These are phyloP conservation scores for Napeogenes sylphis DNA, from an alignment of 2,888 invertebrate species.

Conservation along the genomic window DNA sequence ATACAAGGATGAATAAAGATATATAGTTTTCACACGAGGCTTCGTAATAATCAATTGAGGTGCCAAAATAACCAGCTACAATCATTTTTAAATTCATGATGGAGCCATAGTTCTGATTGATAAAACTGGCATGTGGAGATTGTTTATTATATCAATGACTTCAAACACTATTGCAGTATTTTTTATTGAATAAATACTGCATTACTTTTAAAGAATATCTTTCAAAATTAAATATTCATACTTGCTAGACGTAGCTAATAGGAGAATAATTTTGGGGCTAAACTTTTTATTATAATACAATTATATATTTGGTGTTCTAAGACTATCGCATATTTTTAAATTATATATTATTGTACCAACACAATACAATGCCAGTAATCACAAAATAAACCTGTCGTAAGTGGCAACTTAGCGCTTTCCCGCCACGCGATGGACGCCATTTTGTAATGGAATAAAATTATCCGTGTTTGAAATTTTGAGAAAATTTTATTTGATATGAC, in stretches of 20 bases:
- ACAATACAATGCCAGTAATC: constrained; percentile 6
- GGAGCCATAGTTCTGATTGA: constrained; percentile 5
- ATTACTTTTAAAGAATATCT: background rate
- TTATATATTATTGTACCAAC: constrained; percentile 8
- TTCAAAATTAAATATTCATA: background rate
- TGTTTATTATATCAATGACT: background rate
- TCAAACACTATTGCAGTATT: background rate
- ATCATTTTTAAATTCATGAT: constrained; percentile 17
- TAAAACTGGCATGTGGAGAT: constrained; percentile 11
- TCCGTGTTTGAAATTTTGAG: constrained; percentile 47
- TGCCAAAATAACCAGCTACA: constrained; percentile 30
- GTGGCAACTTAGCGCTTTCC: constrained; percentile 26
- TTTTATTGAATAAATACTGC: background rate
- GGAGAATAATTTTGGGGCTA: too few species aligned
- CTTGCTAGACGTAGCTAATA: too few species aligned
- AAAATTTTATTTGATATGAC: constrained; percentile 49
- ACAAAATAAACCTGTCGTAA: constrained; percentile 24
- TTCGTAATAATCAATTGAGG: constrained; percentile 33
- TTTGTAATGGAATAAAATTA: constrained; percentile 52
- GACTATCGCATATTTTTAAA: background rate
- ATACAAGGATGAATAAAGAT: constrained; percentile 21
- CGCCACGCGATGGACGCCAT: constrained; percentile 43
- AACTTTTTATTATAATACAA: background rate
- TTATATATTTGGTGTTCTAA: background rate
- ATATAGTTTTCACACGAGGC: constrained; percentile 23